phyloP scores from a whole-genome alignment of 2,888 invertebrate genomes.

The Lapara coniferarum region DNA sequence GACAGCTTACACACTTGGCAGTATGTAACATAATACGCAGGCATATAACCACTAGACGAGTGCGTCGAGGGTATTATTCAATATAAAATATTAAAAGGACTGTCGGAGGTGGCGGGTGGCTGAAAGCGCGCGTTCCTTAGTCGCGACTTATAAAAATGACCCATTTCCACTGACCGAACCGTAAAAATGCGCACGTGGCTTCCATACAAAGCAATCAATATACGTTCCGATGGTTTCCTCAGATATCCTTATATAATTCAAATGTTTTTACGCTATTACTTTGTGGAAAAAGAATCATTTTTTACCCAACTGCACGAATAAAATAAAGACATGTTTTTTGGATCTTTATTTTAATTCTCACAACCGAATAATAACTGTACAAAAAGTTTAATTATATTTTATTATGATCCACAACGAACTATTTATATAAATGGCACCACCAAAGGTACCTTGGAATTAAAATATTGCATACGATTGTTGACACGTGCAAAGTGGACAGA shows the following conservation, averaged over 20 bases:
- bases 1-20: too few relatives aligned
- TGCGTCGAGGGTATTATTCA: neutral
- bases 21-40: too few relatives aligned
- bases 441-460: too few relatives aligned
- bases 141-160: constrained; percentile 22
- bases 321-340: too few relatives aligned
- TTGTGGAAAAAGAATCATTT: neutral
- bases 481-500: too few relatives aligned
- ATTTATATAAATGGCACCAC: too few relatives aligned
- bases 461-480: too few relatives aligned
- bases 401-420: too few relatives aligned
- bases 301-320: neutral
- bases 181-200: constrained; percentile 13
- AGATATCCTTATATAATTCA: constrained; percentile 6
- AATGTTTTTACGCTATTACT: constrained; percentile 1
- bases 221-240: constrained; percentile 6
- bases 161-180: constrained; percentile 19
- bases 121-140: constrained; percentile 26
- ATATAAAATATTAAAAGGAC: neutral
- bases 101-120: neutral
- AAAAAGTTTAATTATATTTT: too few relatives aligned
- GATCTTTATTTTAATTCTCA: too few relatives aligned
- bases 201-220: constrained; percentile 27
- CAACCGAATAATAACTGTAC: too few relatives aligned
- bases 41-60: too few relatives aligned